These are phyloP conservation scores for Alauda arvensis DNA, from an alignment of 2,797 vertebrate genomes.

Conservation along the genomic window DNA sequence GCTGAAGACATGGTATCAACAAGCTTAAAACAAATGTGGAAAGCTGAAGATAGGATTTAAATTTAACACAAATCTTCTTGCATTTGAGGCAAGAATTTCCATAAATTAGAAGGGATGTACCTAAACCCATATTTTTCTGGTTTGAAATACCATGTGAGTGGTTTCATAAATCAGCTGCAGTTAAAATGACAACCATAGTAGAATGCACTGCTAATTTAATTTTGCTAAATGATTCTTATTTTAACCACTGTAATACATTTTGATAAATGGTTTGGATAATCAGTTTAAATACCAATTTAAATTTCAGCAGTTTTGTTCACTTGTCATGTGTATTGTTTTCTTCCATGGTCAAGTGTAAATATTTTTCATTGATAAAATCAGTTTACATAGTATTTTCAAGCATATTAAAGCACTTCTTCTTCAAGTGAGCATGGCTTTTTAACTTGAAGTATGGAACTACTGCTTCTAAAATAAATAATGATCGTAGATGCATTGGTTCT, in stretches of 20 bases:
- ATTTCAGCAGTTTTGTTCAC: not conserved
- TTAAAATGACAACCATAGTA: conserved; percentile 12
- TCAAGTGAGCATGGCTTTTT: not conserved
- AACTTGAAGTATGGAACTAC: not conserved
- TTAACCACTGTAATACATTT: conserved; percentile 6
- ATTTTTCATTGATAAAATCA: not conserved
- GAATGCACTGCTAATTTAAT: conserved; percentile 32
- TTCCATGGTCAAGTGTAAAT: not conserved
- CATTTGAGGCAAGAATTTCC: conserved; percentile 17
- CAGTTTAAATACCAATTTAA: not conserved
- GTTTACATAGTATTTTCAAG: not conserved
- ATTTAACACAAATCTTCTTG: conserved; percentile 5
- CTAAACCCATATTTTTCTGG: not conserved
- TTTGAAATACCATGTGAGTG: not conserved
- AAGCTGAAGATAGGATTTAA: conserved; percentile 28
- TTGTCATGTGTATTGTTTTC: not conserved
- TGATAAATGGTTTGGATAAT: conserved; percentile 6
- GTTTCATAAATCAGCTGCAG: conserved; percentile 37
- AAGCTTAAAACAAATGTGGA: conserved; percentile 23
- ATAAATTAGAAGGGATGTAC: conserved; percentile 22
- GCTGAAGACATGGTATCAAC: not conserved
- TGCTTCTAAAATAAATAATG: not conserved
- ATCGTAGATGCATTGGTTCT: not conserved
- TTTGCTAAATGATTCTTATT: conserved; percentile 29
- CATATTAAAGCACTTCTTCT: not conserved